Evolutionary conservation across 2,888 invertebrate species (phyloP), one percentile per base, ranked within the genome.

Genomic region (Agrilus biguttatus): DNA sequence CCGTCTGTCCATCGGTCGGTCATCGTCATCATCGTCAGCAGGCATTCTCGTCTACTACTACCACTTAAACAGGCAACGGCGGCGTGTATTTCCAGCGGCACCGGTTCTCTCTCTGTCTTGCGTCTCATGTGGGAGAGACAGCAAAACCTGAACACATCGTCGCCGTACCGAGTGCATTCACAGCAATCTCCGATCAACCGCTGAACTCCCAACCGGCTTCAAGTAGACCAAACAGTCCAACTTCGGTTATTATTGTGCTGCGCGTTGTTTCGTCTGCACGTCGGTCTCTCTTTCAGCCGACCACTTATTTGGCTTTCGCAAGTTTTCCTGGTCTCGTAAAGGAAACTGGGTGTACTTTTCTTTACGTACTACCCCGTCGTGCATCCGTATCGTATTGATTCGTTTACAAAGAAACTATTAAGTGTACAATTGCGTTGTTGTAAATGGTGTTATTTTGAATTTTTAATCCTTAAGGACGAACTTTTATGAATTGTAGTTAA

Each of bases 81-180:
- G 45, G 41, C 36, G 39, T 37, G 14, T 41, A 17, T 37, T 39
- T 17, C 37, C 43, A 37, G 37, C 39, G 36, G 41, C 36, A 21
- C 41, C 36, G 40, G 39, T 43, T 45, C 43, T 41, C 43, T 40
- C 47, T 43, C 45, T 38, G 49, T 51, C 50, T 53, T 49, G 50
- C 50, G 53, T 55, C 53, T 43, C 41, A 45, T 56, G 57, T 59
- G 58, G 59, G 58, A 59, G 61, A 57, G 56, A 55, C 54, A 48
- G 42, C 52, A 43, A 47, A 54, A 59, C 52, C 56, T 54, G 56
- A 42, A 40, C 28, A 28, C 10, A 28, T 28, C 37, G 55, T 52
- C 55, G 59, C 56, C 57, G 56, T 57, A 55, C 44, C 51, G 59
- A 60, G 60, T 60, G 57, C 61, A 61, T 61, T 62, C 61, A 59